These are phyloP conservation scores for Cephus cinctus DNA, from an alignment of 1,140 invertebrate genomes.

Conservation along the genomic window DNA sequence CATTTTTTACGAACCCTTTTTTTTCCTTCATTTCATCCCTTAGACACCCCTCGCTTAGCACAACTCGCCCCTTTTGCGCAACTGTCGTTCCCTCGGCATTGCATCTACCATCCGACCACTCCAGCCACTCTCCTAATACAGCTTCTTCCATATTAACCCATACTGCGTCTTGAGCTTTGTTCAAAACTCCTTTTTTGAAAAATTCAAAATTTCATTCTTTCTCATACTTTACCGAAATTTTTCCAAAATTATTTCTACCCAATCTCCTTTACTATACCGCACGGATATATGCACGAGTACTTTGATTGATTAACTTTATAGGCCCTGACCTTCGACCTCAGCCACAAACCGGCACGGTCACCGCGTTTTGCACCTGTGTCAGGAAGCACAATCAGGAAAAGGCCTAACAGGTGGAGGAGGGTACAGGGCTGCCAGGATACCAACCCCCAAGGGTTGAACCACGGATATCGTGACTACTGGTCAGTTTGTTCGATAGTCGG, in stretches of 20 bases:
- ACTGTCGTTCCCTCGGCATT: constrained; percentile 35
- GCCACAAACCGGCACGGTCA: too few species aligned
- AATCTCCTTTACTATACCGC: too few species aligned
- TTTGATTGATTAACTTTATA: too few species aligned
- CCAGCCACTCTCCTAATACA: neutral
- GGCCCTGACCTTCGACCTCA: too few species aligned
- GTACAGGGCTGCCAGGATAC: constrained; percentile 2
- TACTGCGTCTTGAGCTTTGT: neutral
- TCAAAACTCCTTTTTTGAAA: neutral
- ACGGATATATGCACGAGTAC: too few species aligned
- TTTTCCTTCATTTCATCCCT: too few species aligned
- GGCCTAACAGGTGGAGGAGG: constrained; percentile 8
- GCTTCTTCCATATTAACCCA: neutral
- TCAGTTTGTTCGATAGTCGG: constrained; percentile 59
- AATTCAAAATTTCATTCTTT: neutral
- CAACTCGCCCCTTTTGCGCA: constrained; percentile 32
- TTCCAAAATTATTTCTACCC: too few species aligned
- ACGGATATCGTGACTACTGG: constrained; percentile 57
- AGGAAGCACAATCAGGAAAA: too few species aligned
- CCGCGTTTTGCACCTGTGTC: too few species aligned
- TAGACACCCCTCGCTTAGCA: too few species aligned
- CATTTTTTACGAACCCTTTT: constrained; percentile 51
- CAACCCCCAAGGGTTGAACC: constrained; percentile 5
- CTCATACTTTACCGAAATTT: too few species aligned
- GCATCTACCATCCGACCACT: neutral